A percentile compares a stretch with the other conserved stretches of the same genome.
Evolutionary conservation across 1,140 invertebrate species (phyloP).

Genomic region (Papilio machaon): DNA sequence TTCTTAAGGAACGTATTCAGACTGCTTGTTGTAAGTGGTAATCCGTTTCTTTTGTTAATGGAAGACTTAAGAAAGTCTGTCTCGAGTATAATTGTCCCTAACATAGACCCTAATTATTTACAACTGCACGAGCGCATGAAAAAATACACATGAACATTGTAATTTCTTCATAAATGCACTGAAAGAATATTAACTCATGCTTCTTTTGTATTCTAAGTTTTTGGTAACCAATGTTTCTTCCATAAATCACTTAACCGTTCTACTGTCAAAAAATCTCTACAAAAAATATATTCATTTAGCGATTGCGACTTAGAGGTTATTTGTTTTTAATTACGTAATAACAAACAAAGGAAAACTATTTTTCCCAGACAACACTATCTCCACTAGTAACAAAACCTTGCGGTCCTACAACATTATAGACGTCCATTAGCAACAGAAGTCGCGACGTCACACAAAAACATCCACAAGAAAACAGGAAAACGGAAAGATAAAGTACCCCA

Average conservation of each 20-base stretch:
- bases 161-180: not conserved
- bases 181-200: not conserved
- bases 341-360: not conserved
- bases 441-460: conserved; percentile 34
- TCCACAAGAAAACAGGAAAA: conserved; percentile 36
- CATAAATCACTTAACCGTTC: not conserved
- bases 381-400: not conserved
- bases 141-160: not conserved
- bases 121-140: not conserved
- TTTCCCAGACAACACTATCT: not conserved
- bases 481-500: conserved; percentile 34
- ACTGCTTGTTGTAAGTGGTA: not conserved
- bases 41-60: conserved; percentile 25
- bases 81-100: conserved; percentile 19
- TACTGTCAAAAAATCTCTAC: too few relatives aligned
- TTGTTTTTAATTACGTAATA: not conserved
- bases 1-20: conserved; percentile 6
- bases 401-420: conserved; percentile 27
- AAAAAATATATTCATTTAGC: too few relatives aligned
- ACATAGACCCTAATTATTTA: conserved; percentile 5
- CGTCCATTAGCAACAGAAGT: conserved; percentile 35
- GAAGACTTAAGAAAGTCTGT: conserved; percentile 9
- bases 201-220: not conserved
- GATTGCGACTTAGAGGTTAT: not conserved
- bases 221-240: not conserved